Conservation (phyloP, 1,140 invertebrate species). For the Bombus picipes region DNA sequence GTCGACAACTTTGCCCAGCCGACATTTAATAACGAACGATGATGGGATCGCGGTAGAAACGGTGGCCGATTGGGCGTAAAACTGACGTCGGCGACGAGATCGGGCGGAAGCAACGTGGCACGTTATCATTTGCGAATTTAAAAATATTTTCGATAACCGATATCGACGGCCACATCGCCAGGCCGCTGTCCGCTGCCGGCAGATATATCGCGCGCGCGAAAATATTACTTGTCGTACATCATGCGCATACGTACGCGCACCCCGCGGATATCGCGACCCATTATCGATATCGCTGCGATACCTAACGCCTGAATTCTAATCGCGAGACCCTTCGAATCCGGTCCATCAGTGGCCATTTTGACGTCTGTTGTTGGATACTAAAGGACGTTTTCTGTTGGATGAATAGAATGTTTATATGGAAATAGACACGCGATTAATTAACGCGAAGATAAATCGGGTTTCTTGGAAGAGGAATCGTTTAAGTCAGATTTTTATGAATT, state of each 20-base stretch:
- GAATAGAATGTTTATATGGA: not conserved
- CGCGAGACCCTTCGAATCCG: constrained; percentile 33
- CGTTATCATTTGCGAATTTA: constrained; percentile 54
- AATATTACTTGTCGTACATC: constrained; percentile 74
- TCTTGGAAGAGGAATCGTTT: rapidly evolving
- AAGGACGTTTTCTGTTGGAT: not conserved
- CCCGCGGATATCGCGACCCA: constrained; percentile 62
- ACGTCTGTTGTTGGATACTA: not conserved
- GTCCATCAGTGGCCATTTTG: constrained; percentile 30
- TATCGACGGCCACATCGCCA: constrained; percentile 64
- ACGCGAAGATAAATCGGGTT: no score
- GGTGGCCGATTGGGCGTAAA: not conserved
- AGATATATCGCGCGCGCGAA: constrained; percentile 69
- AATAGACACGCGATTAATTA: not conserved
- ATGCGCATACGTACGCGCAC: constrained; percentile 38
- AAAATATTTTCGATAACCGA: constrained; percentile 69
- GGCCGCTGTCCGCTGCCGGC: constrained; percentile 61
- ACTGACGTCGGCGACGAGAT: constrained; percentile 24
- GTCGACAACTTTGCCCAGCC: not conserved
- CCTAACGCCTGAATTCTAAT: constrained; percentile 66
- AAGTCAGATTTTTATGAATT: rapidly evolving
- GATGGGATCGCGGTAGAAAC: not conserved
- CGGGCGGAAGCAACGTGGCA: constrained; percentile 25
- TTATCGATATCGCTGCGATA: constrained; percentile 63
- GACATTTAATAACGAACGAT: constrained; percentile 27